phyloP scores from a whole-genome alignment of 1,140 invertebrate species.

The Rhopalosiphum maidis region DNA sequence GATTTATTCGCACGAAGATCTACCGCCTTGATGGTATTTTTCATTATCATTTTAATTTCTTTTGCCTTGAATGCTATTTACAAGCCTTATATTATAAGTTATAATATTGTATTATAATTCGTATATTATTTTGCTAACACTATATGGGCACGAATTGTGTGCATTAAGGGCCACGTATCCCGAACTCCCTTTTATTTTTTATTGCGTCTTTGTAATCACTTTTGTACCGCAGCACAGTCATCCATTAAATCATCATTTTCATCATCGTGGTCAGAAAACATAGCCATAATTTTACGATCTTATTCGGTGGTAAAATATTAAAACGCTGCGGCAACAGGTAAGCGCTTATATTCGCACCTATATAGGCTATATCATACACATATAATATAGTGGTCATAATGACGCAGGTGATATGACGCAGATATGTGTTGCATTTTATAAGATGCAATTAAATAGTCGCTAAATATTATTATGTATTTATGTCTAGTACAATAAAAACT shows the following conservation, averaged over 20 bases:
- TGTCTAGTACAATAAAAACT: neutral
- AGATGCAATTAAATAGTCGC: neutral
- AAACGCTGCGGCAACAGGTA: neutral
- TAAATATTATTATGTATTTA: neutral
- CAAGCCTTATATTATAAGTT: neutral
- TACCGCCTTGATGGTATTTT: neutral
- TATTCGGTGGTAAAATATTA: neutral
- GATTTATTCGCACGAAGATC: neutral
- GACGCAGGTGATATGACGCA: neutral
- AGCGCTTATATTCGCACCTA: neutral
- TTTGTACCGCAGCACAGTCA: neutral
- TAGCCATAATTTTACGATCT: neutral
- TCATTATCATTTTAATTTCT: neutral
- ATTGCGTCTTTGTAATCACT: neutral
- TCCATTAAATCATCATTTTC: neutral
- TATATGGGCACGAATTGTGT: neutral
- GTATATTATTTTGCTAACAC: neutral
- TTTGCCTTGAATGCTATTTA: neutral
- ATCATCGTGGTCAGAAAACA: neutral
- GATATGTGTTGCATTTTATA: neutral
- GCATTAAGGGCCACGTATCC: neutral
- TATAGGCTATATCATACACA: neutral
- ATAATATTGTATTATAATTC: neutral
- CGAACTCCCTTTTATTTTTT: neutral
- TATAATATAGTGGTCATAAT: neutral